Base-by-base conservation (phyloP, 1,140 invertebrate genomes). In the Drosophila subpulchrella region DNA sequence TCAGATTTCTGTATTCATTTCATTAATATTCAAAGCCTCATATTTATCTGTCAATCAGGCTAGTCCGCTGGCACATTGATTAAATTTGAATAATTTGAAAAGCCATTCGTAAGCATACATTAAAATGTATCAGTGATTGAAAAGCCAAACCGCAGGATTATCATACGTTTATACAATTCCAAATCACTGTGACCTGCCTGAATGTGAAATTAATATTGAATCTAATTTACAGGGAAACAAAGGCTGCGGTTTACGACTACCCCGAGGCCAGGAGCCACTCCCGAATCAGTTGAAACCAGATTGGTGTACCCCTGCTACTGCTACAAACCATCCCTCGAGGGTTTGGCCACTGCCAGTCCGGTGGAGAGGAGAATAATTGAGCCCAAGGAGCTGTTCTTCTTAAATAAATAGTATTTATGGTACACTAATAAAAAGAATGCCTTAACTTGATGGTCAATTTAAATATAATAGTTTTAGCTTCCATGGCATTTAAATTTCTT, bases 261-360 rank as follows among this genome's bases (percentile, higher is more conserved):
- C 3, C 39, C 60, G 7, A 13, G 1, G 13, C 63, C 75, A 8
- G 75, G 56, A 12, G 62, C 38, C 5, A 80, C 63, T 7, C 32
- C 60, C 0, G 47, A 65, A 0, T 12, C 3, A 6, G 1, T 1
- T 0, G 54, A 56, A 0, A 13, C 44, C 41, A 70, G 82, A 0
- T 61, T 57, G 24, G 75, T 86, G 27, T 86, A 70, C 62, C 82
- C 82, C 6, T 88, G 82, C 56, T 88, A 70, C 36, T 86, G 82
- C 51, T 82, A 76, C 2, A 81, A 59, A 53, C 82, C 83, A 0
- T 36, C 41, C 0, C 34, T 20, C 30, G 12, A 15, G 0, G 51
- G 36, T 0, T 6, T 27, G 10, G 0, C 20, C n/a, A 34, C 12
- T 41, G 0, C 20, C 30, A 34, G 10, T 54, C 59, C 8, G 15